These are phyloP conservation scores for Protobothrops flavoviridis DNA, from an alignment of 2,113 vertebrate species.

Conservation along the genomic window DNA sequence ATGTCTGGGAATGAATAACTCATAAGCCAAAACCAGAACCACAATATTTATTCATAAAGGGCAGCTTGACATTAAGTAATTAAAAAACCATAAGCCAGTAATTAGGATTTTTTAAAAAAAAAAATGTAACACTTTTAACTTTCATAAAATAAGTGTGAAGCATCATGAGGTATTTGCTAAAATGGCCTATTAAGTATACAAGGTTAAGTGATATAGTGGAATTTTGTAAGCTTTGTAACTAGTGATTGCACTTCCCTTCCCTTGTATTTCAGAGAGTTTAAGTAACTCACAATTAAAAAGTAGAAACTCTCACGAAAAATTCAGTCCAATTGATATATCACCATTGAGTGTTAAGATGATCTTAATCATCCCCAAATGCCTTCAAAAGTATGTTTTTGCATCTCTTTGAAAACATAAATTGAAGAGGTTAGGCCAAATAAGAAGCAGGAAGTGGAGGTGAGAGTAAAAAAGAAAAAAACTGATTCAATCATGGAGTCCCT, in stretches of 20 bases:
- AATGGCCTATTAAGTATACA: neutral
- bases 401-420: neutral
- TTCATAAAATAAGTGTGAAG: neutral
- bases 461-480: neutral
- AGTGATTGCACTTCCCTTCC: too few species aligned
- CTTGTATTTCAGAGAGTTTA: neutral
- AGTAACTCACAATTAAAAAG: neutral
- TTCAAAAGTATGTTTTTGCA: neutral
- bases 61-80: neutral
- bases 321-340: neutral
- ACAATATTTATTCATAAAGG: neutral
- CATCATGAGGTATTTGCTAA: neutral
- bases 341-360: neutral
- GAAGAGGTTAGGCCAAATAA: neutral
- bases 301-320: neutral
- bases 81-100: neutral
- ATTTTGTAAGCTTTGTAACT: neutral
- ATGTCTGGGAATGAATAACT: neutral
- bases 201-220: neutral
- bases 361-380: neutral
- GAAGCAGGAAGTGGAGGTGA: neutral
- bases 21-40: neutral
- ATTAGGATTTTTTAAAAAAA: too few species aligned
- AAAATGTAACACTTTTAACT: neutral
- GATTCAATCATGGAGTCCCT: neutral